A percentile compares a stretch with the other conserved stretches of the same genome.
Conservation (phyloP, 2,113 vertebrate genomes). For the Tor tambroides region DNA sequence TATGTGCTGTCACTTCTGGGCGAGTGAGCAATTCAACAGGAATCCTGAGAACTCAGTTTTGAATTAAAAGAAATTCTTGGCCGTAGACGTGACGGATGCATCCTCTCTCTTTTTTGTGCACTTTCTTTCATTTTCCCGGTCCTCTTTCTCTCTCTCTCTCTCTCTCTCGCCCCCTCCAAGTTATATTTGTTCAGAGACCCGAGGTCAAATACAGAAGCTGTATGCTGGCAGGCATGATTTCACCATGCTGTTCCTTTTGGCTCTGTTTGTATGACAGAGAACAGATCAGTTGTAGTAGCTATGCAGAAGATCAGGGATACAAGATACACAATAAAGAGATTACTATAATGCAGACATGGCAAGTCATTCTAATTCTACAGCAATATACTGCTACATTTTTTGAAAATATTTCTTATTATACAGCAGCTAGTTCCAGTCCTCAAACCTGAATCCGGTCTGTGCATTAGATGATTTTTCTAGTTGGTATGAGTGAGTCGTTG, state of each 20-base stretch:
- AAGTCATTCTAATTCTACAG: background rate
- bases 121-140: background rate
- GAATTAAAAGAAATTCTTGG: slow-evolving; percentile 8
- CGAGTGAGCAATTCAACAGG: slow-evolving; percentile 12
- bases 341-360: background rate
- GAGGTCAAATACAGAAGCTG: slow-evolving; percentile 32
- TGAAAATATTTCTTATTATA: background rate
- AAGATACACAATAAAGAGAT: background rate
- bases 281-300: background rate
- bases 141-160: background rate
- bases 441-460: background rate
- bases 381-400: background rate
- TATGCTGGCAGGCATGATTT: slow-evolving; percentile 15
- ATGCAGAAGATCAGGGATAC: background rate
- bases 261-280: slow-evolving; percentile 14
- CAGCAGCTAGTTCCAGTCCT: background rate
- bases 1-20: background rate
- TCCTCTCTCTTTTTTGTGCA: background rate
- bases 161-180: background rate
- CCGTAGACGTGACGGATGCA: background rate
- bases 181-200: slow-evolving; percentile 34
- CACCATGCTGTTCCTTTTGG: slow-evolving; percentile 2
- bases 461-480: background rate
- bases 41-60: slow-evolving; percentile 10
- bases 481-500: background rate